Percentiles rank a stretch among this genome's conserved stretches.
Evolutionary conservation across 2,113 vertebrate species (phyloP).

Genomic region (Sialia sialis): DNA sequence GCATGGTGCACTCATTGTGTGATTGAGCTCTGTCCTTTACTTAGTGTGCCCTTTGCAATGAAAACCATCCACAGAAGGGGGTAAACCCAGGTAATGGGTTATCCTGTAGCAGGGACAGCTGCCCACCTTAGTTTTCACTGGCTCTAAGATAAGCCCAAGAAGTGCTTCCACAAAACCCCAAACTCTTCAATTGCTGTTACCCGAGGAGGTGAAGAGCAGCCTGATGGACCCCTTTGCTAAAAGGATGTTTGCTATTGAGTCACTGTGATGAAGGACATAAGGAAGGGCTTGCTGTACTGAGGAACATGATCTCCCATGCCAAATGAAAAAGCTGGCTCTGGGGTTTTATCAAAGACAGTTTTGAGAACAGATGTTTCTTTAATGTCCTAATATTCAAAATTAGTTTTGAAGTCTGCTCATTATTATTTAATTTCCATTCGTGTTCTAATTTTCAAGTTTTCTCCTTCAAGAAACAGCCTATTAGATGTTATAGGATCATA

Average conservation of each 20-base stretch:
- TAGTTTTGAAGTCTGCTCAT: neutral
- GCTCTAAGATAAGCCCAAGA: neutral
- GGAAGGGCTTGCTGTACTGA: neutral
- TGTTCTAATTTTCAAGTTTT: neutral
- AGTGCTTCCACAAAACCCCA: neutral
- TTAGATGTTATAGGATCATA: neutral
- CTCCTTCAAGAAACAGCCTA: neutral
- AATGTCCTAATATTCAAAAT: neutral
- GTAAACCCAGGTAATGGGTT: neutral
- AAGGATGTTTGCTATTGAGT: neutral
- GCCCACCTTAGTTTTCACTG: neutral
- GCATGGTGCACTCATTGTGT: rapidly evolving
- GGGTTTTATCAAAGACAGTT: neutral
- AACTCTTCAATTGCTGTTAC: rapidly evolving
- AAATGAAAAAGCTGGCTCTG: neutral
- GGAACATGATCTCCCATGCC: neutral
- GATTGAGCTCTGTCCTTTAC: neutral
- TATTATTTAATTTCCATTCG: neutral
- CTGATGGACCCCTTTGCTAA: neutral
- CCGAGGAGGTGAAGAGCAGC: neutral
- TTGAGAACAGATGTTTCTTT: neutral
- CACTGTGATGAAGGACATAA: neutral
- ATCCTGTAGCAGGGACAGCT: neutral
- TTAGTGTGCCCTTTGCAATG: neutral
- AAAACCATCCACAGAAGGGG: neutral